Percentiles rank a stretch among this genome's conserved stretches.
Evolutionary conservation across 2,797 vertebrate species (phyloP).

Genomic region (Pseudochirops cupreus): DNA sequence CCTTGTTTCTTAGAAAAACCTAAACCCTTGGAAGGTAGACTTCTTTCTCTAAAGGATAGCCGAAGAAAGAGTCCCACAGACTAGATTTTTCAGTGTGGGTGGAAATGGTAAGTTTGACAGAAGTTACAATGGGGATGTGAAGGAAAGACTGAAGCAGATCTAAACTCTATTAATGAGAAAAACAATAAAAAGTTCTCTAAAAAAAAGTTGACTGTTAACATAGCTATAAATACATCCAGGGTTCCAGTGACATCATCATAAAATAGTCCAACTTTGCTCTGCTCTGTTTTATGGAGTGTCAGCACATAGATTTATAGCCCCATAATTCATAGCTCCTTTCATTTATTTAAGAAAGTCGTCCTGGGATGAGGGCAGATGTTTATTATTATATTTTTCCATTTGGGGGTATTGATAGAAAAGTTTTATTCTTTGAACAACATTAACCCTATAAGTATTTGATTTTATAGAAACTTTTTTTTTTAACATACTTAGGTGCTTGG

Average conservation of each 20-base stretch:
- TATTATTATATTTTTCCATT: constrained; percentile 73
- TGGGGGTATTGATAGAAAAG: constrained; percentile 60
- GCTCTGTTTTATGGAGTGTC: constrained; percentile 83
- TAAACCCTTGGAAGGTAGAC: not conserved
- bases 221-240: constrained; percentile 83
- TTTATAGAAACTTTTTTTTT: constrained; percentile 27
- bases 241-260: constrained; percentile 80
- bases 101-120: constrained; percentile 16
- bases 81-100: not conserved
- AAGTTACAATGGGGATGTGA: constrained; percentile 37
- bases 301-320: constrained; percentile 83
- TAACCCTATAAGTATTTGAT: constrained; percentile 57
- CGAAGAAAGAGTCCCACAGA: not conserved
- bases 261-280: constrained; percentile 82
- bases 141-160: constrained; percentile 50
- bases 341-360: constrained; percentile 83
- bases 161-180: constrained; percentile 65
- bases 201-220: constrained; percentile 66
- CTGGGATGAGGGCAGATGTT: constrained; percentile 77
- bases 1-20: not conserved
- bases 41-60: not conserved
- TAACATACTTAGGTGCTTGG: constrained; percentile 16
- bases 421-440: constrained; percentile 67
- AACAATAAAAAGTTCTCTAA: constrained; percentile 74
- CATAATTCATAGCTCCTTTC: constrained; percentile 80